Evolutionary conservation across 2,888 invertebrate species (phyloP), one percentile per base, ranked within the genome.

Genomic region (Emmelina monodactyla): DNA sequence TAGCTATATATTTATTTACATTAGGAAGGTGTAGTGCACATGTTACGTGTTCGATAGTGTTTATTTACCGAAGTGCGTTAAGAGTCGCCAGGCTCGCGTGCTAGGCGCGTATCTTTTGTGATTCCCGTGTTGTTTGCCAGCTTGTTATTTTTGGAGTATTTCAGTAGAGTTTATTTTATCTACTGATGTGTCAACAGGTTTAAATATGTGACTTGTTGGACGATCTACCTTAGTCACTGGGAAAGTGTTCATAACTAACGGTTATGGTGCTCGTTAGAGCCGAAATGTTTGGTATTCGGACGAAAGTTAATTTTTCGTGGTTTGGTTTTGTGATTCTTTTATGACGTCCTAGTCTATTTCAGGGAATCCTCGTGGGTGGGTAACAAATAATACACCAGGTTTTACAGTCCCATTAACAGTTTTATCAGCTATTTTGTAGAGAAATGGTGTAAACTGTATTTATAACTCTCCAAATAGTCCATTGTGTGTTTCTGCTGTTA

Each of bases 331-430:
- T 50, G 57, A 46, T 51, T 47, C 46, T 57, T 63, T 66, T 66
- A 64, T 60, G 70, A 65, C 64, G 65, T 43, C 47, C 42, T 48
- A 40, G 38, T 59, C 63, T 73, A 72, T 72, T 72, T 60, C 52
- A 51, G 59, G 57, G 53, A 51, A 51, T 46, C 48, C 50, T 46
- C 57, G 69, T 71, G 67, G 67, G 68, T 65, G 66, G 65, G 52
- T 53, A 54, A 56, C 56, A 55, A 56, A 58, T 50, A 55, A 47
- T 56, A 55, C 55, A 52, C 51, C 37, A 45, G 47, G 46, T 59
- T 64, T 64, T 58, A 62, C 58, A 50, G 46, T 59, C 57, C 53
- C 53, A 59, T 62, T 58, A 62, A 62, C 56, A 53, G 45, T 34
- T 62, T 60, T 58, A 64, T 60, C 50, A 54, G 49, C 44, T 50